Base-by-base conservation (phyloP, 2,888 invertebrate genomes). In the Octonoba sinensis region DNA sequence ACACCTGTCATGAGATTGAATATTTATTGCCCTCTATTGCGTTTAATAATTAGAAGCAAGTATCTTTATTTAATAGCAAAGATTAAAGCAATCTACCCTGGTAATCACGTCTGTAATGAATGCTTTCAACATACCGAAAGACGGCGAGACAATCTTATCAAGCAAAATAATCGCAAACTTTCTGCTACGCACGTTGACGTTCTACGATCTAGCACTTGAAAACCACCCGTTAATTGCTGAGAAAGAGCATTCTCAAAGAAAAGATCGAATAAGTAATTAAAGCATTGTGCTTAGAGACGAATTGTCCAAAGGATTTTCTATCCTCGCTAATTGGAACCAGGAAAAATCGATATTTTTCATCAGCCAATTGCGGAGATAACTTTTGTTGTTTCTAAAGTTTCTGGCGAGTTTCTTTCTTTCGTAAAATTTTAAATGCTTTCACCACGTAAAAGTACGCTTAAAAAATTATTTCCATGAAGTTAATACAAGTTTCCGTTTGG, bases 221-320 rank as follows among this genome's bases (percentile, higher is more conserved):
- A 44, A 60, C 46, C 56, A 24, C 46, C 36, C 51, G 54, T 54
- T 79, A 79, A 79, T 79, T 72, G 78, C 67, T 49, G 44, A n/a
- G 22, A 51, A 67, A 79, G 78, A 72, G 36, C 22, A 18, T 4
- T 15, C 18, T 24, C 15, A 67, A 66, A 72, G 66, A 69, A 81
- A 67, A 59, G 69, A 62, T 79, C 73, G 60, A 73, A 73, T 69
- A 74, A 74, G 79, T 81, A 81, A 81, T 81, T 81, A 81, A 81
- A 73, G 73, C 73, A 69, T 69, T 73, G 79, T 73, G 73, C 79
- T 74, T 74, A 36, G 59, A 81, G 73, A 36, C 36, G 79, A 81
- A 73, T 73, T 56, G 73, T 67, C 64, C 56, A 54, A 81, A 64
- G 60, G 67, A 73, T 81, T 72, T 67, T 56, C 73, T 81, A 69